Evolutionary conservation across 2,113 vertebrate species (phyloP).

Genomic region (Dissostichus mawsoni): DNA sequence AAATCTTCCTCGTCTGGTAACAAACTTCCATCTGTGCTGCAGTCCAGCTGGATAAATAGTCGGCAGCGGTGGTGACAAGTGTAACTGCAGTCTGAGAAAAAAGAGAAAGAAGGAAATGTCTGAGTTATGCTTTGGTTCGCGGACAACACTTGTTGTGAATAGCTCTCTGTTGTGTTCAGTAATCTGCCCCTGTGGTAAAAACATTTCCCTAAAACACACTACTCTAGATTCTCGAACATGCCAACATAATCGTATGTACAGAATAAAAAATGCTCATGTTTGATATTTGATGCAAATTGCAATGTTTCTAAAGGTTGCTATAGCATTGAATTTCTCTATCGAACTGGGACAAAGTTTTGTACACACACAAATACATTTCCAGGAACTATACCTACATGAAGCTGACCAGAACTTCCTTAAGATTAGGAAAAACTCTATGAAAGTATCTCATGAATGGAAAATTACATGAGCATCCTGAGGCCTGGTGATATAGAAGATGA

Average conservation of each 20-base stretch:
- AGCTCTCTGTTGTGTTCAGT: neutral
- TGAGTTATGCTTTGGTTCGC: neutral
- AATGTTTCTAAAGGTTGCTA: neutral
- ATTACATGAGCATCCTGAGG: slow-evolving; percentile 38
- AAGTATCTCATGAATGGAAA: slow-evolving; percentile 37
- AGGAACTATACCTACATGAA: slow-evolving; percentile 15
- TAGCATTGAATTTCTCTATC: neutral
- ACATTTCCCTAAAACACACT: neutral
- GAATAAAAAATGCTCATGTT: neutral
- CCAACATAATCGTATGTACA: neutral
- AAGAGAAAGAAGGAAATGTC: slow-evolving; percentile 11
- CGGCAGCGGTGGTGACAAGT: slow-evolving; percentile 95
- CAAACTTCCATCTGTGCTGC: slow-evolving; percentile 80
- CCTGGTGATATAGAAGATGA: neutral
- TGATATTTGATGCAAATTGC: neutral
- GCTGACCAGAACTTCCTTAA: slow-evolving; percentile 61
- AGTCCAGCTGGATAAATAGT: slow-evolving; percentile 92
- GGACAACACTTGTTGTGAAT: neutral
- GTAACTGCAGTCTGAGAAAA: slow-evolving; percentile 90
- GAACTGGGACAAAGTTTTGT: neutral
- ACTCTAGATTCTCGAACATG: neutral
- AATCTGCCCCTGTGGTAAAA: slow-evolving; percentile 7
- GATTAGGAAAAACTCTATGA: slow-evolving; percentile 30
- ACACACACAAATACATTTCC: neutral
- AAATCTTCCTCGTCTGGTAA: slow-evolving; percentile 61